Base-by-base conservation (phyloP, 2,888 invertebrate species). In the Plebejus anna region DNA sequence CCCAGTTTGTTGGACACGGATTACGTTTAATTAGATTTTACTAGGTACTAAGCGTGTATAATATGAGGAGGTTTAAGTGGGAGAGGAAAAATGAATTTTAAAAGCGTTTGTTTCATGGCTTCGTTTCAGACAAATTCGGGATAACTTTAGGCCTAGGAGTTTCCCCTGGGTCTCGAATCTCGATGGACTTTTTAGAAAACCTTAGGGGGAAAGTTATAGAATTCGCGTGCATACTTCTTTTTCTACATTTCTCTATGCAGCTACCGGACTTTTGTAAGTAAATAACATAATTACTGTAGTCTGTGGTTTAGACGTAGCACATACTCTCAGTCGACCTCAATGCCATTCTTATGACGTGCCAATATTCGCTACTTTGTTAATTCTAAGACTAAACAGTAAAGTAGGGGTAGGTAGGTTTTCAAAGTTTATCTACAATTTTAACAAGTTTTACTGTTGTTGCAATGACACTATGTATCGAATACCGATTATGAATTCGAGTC, bases 11-110 rank as follows among this genome's bases (percentile, higher is more conserved):
- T 66, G 61, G 61, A 66, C 61, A 66, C 61, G 61, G 61, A 66
- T 66, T 66, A 66, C 61, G 61, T 66, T 66, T 66, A 66, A 66
- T 66, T 66, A 66, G 61, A 66, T 32, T 66, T 66, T 66, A 59
- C 22, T 59, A 9, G 59, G 22, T 59, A 59, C 22, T 55, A 55
- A 16, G 55, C 16, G 16, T 13, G 59, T 59, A 59, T n/a, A 22
- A 59, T 59, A 59, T 59, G n/a, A 59, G 16, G 22, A 22, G n/a
- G 59, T 22, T 7, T n/a, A 59, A 22, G 59, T n/a, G 2, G 22
- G 1, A 22, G 9, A 22, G 9, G 2, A 3, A 22, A 59, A 22
- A 59, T 22, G 22, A 22, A 22, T 59, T 22, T n/a, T n/a, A 59
- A 7, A 22, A 22, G 22, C 22, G n/a, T 22, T 7, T 9, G 59